Evolutionary conservation across 2,113 vertebrate species (phyloP), one percentile per base, ranked within the genome.

Genomic region (Cephalophus harveyi): DNA sequence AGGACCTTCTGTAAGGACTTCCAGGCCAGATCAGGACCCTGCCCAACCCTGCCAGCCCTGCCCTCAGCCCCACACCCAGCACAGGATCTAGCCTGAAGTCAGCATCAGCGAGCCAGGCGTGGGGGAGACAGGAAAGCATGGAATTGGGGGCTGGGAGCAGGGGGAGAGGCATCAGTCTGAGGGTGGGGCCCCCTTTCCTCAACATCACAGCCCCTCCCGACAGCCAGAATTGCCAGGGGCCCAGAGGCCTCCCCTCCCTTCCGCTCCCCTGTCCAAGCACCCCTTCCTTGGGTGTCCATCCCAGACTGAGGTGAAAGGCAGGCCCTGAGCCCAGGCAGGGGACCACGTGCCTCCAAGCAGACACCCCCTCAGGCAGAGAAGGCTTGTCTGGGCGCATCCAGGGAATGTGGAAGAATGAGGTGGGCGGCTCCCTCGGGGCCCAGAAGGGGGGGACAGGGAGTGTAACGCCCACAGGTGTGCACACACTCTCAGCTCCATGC

Each of bases 371-470:
- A 0, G 1, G 55, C 2, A 0, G 43, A 4, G 33, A 50, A 91
- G 92, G 4, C 97, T 62, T 87, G 97, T 48, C 46, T 2, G 0
- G 94, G 67, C 95, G 2, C 78, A 59, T 59, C 93, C 30, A 59
- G 91, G 94, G 90, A 94, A 90, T 23, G 59, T 76, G 33, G 57
- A 13, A 14, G 13, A 40, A 83, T 88, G 12, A 74, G 81, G 81
- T 25, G 40, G 62, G 87, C 12, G 14, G 74, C 87, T 2, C 23
- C 0, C 87, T 3, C 5, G 0, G 3, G 48, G 54, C 2, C 3
- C 64, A 6, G 13, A 43, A 33, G 6, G 0, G 2, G 2, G 11
- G 30, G 0, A 10, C 67, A 21, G 3, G 10, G 90, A 23, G 48
- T 5, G 25, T 55, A 17, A 11, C 15, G 30, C 19, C 19, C 52